Evolutionary conservation across 37 sponge, comb jelly and placozoan species (phyloP).

Genomic region (Bolinopsis microptera): DNA sequence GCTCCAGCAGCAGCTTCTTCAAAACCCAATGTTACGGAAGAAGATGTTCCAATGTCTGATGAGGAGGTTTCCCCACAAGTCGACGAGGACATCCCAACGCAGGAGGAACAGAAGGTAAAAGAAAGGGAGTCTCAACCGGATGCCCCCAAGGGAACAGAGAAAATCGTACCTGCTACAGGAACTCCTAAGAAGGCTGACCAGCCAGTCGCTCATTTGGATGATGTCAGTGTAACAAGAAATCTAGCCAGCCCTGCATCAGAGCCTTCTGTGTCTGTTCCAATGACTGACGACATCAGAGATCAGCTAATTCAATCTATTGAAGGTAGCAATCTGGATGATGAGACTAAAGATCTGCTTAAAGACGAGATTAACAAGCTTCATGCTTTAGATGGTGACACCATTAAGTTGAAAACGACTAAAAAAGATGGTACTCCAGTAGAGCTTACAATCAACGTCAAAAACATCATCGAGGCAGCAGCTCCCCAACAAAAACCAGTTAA

Average conservation of each 20-base stretch:
- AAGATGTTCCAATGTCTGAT: neutral
- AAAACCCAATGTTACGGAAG: neutral
- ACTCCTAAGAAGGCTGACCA: neutral
- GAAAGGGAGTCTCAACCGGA: neutral
- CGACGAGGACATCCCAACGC: neutral
- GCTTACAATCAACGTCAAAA: conserved; percentile 21
- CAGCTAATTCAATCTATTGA: neutral
- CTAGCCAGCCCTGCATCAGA: neutral
- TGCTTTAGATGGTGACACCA: neutral
- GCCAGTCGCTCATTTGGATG: too few species aligned
- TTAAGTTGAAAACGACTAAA: neutral
- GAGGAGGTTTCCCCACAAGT: neutral
- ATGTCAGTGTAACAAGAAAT: neutral
- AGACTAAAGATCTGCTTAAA: neutral
- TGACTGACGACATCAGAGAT: neutral
- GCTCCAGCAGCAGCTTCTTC: neutral
- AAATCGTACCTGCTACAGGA: neutral
- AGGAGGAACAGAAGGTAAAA: neutral
- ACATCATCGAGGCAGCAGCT: too few species aligned
- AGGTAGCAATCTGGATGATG: neutral
- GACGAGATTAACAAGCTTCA: neutral
- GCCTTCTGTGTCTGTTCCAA: neutral
- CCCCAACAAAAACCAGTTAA: too few species aligned
- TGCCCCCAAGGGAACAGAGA: neutral
- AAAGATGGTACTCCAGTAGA: neutral